A percentile compares a stretch with the other conserved stretches of the same genome.
These are phyloP conservation scores for Pollenia angustigena DNA, from an alignment of 2,888 invertebrate species.

Conservation along the genomic window DNA sequence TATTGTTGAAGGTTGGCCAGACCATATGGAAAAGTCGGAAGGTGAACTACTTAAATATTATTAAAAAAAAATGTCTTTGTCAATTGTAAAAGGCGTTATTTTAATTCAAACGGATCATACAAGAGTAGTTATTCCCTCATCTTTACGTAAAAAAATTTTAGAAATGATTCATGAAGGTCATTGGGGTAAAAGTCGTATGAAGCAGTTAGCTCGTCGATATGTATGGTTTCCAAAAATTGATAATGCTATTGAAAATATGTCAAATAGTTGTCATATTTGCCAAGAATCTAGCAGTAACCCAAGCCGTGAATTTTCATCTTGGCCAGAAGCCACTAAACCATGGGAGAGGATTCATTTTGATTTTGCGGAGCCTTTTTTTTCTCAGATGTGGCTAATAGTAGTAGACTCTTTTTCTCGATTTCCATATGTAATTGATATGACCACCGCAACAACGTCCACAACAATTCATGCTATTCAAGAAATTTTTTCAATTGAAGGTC, in stretches of 20 bases:
- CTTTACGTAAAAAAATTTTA: slow-evolving; percentile 44
- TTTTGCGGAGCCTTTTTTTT: neutral
- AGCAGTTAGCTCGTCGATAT: neutral
- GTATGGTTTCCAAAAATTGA: too few species aligned
- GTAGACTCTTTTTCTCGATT: slow-evolving; percentile 14
- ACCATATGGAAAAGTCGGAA: neutral
- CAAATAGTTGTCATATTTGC: too few species aligned
- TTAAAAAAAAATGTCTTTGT: slow-evolving; percentile 22
- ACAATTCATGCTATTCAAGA: too few species aligned
- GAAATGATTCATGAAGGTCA: slow-evolving; percentile 67
- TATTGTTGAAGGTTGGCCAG: neutral
- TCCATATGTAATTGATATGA: neutral
- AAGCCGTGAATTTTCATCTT: neutral
- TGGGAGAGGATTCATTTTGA: neutral
- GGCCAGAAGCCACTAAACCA: neutral
- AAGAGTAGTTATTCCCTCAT: slow-evolving; percentile 52
- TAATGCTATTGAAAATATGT: too few species aligned
- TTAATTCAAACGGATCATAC: slow-evolving; percentile 62
- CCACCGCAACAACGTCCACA: neutral
- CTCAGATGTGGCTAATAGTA: slow-evolving; percentile 7
- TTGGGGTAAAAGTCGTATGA: slow-evolving; percentile 61
- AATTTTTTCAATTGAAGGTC: too few species aligned
- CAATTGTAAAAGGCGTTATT: slow-evolving; percentile 49
- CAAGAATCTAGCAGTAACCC: too few species aligned
- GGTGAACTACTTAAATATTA: neutral